phyloP scores from a whole-genome alignment of 2,797 vertebrate species.

The Catamblyrhynchus diadema region DNA sequence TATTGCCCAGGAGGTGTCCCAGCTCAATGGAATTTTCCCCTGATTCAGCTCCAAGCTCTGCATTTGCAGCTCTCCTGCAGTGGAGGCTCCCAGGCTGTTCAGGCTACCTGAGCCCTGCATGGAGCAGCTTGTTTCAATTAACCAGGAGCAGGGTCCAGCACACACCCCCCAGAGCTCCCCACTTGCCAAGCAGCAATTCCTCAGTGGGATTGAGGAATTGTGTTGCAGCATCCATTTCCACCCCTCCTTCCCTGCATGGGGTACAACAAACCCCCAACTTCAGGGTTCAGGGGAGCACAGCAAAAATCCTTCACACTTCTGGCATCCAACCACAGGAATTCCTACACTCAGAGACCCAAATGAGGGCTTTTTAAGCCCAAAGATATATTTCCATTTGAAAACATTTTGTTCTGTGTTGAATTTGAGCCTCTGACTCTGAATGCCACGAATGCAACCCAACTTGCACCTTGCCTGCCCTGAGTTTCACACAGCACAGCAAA shows the following conservation, averaged over 20 bases:
- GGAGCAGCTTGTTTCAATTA: background rate
- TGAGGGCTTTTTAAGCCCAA: background rate
- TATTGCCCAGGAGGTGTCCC: background rate
- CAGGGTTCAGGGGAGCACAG: background rate
- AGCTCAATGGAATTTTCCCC: background rate
- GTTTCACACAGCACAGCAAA: background rate
- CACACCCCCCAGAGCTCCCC: background rate
- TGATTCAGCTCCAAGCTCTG: background rate
- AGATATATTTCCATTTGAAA: background rate
- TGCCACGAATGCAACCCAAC: rapidly evolving
- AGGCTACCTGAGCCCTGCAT: background rate
- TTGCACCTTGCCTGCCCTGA: background rate
- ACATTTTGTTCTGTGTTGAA: background rate
- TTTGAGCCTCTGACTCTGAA: background rate
- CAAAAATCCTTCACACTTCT: background rate
- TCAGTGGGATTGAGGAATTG: background rate
- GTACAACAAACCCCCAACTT: background rate
- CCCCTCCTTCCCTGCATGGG: background rate
- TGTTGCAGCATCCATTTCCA: background rate
- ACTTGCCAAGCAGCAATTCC: background rate
- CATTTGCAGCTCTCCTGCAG: rapidly evolving
- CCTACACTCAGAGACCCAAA: background rate
- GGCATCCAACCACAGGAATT: background rate
- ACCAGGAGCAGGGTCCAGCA: background rate
- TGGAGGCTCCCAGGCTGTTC: background rate